Evolutionary conservation across 92 coral and sea anemone genomes (phyloP).

Genomic region (Palythoa grandiflora): DNA sequence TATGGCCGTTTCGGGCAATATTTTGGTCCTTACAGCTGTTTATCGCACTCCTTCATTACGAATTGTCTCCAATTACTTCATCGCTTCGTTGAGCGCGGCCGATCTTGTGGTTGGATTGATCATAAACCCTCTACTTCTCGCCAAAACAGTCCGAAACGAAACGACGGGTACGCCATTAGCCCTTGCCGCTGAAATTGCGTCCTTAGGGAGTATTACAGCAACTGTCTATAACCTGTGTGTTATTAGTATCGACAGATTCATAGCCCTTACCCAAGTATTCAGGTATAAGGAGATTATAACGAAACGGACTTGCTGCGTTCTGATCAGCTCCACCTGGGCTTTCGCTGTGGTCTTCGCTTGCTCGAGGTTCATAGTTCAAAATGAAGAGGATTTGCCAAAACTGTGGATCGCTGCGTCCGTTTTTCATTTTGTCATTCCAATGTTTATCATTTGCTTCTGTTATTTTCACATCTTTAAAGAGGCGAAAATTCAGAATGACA

Average conservation of each 20-base stretch:
- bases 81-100: constrained; percentile 45
- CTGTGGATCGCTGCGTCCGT: constrained; percentile 43
- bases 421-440: constrained; percentile 25
- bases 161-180: constrained; percentile 26
- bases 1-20: constrained; percentile 40
- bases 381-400: constrained; percentile 36
- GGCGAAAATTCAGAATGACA: constrained; percentile 24
- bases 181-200: constrained; percentile 38
- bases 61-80: constrained; percentile 27
- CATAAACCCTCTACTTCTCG: constrained; percentile 28
- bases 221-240: constrained; percentile 42
- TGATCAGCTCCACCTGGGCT: constrained; percentile 24
- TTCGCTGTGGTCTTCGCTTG: constrained; percentile 37
- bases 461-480: constrained; percentile 31
- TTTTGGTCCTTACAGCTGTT: constrained; percentile 40
- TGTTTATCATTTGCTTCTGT: constrained; percentile 10
- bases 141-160: constrained; percentile 33
- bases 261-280: constrained; percentile 33
- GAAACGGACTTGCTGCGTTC: background rate
- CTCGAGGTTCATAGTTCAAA: constrained; percentile 17
- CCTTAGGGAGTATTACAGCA: constrained; percentile 30
- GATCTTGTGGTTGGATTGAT: constrained; percentile 21
- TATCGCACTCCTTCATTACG: constrained; percentile 45
- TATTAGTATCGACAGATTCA: constrained; percentile 34
- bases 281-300: constrained; percentile 26